Evolutionary conservation across 37 sponge, comb jelly and placozoan species (phyloP), one percentile per base, ranked within the genome.

Genomic region (Mnemiopsis leidyi): DNA sequence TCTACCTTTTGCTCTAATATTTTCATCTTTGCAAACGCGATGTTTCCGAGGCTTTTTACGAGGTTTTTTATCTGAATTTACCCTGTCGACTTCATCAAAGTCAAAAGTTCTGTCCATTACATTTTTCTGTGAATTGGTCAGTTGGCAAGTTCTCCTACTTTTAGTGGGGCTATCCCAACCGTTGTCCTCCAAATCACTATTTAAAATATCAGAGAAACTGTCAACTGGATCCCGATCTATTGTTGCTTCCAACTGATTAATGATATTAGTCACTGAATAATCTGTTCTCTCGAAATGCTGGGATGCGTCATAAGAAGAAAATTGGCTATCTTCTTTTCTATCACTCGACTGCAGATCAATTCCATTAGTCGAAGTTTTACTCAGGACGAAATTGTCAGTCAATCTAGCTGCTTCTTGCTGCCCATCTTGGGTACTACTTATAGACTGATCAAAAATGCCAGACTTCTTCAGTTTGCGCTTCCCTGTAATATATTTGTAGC

Each of bases 101-200:
- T 77, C 79, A 32, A 77, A 77, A 9, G 79, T 77, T 20, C 16
- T 77, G 36, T 77, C 79, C 79, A 77, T 77, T 0, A 77, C 79
- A 77, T 77, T 34, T 77, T 77, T 77, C 79, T 34, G 79, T 16
- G 79, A 77, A 32, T 77, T 34, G 1, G 79, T 34, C 34, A 77
- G 18, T 16, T 77, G 20, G 32, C 79, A 77, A 48, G 61, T 48
- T 77, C 35, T 77, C 18, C 26, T 32, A 16, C 36, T n/a, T n/a
- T n/a, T n/a, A n/a, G n/a, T 77, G 32, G 79, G 36, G 18, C 33
- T 31, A 13, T 77, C 18, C 20, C 30, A 2, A 34, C 33, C 36
- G 33, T 16, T 13, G 33, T 31, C 34, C 18, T 77, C 79, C 18
- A 0, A 26, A 77, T 77, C 79, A 34, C 79, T 77, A 77, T 77